A percentile compares a stretch with the other conserved stretches of the same genome.
Evolutionary conservation across 2,113 vertebrate species (phyloP).

Genomic region (Corythaixoides concolor): DNA sequence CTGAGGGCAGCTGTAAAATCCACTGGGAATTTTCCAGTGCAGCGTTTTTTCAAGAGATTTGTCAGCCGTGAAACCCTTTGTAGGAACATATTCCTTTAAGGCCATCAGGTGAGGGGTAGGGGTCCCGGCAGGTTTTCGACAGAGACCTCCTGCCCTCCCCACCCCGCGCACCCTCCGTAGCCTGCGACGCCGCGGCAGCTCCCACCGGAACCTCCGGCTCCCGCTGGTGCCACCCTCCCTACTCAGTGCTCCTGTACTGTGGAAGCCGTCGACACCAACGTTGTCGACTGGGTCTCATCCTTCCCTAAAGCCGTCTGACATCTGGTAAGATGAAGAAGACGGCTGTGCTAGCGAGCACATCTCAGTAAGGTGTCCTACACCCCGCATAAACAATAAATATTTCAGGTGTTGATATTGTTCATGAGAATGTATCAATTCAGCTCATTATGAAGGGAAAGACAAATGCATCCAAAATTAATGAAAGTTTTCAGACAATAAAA

Average conservation of each 20-base stretch:
- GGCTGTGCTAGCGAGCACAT: not conserved
- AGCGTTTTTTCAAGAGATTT: not conserved
- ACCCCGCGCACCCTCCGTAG: rapidly evolving
- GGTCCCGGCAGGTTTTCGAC: not conserved
- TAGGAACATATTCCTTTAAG: not conserved
- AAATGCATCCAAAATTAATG: not conserved
- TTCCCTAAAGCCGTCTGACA: not conserved
- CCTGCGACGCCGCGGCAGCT: not conserved
- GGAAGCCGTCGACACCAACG: not conserved
- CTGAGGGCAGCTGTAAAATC: not conserved
- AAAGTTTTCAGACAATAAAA: not conserved
- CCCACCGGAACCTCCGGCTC: not conserved
- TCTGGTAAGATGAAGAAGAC: not conserved
- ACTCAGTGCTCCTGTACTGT: rapidly evolving
- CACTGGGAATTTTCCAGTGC: rapidly evolving
- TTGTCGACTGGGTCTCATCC: not conserved
- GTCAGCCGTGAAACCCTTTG: rapidly evolving
- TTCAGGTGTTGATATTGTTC: not conserved
- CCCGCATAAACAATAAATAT: not conserved
- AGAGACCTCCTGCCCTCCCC: not conserved
- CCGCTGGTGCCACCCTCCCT: rapidly evolving
- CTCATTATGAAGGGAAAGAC: not conserved
- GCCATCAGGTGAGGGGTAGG: not conserved
- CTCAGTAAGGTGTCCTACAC: not conserved
- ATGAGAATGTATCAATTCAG: not conserved